Evolutionary conservation across 1,140 invertebrate species (phyloP).

Genomic region (Drosophila erecta): DNA sequence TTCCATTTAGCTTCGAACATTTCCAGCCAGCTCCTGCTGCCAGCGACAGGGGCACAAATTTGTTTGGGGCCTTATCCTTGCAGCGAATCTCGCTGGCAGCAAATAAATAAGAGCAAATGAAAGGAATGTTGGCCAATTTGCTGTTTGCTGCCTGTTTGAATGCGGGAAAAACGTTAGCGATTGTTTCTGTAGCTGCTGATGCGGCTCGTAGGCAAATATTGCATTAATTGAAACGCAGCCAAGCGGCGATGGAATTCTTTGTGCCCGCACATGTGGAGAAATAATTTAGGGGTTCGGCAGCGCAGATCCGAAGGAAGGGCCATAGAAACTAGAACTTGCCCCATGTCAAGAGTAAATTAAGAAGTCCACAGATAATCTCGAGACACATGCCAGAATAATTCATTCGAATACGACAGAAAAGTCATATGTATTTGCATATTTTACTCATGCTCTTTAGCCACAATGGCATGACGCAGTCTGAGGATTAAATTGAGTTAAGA

Average conservation of each 20-base stretch:
- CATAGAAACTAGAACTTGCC: neutral
- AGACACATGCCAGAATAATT: slow-evolving; percentile 10
- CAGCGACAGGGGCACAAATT: slow-evolving; percentile 32
- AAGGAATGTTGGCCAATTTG: slow-evolving; percentile 67
- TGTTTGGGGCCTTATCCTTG: slow-evolving; percentile 39
- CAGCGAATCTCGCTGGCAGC: slow-evolving; percentile 18
- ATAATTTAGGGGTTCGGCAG: neutral
- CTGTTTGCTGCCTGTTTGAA: slow-evolving; percentile 48
- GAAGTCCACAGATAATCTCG: slow-evolving; percentile 20
- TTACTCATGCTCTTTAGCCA: slow-evolving; percentile 8
- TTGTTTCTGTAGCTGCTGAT: slow-evolving; percentile 39
- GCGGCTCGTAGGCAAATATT: slow-evolving; percentile 57
- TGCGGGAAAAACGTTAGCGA: slow-evolving; percentile 48
- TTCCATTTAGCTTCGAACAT: slow-evolving; percentile 73
- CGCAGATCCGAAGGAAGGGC: neutral
- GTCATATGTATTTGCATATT: slow-evolving; percentile 24
- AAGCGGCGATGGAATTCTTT: slow-evolving; percentile 44
- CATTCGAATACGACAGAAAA: slow-evolving; percentile 10
- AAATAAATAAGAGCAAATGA: slow-evolving; percentile 42
- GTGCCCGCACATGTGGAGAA: slow-evolving; percentile 2
- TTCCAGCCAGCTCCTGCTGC: slow-evolving; percentile 49
- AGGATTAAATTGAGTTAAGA: slow-evolving; percentile 25
- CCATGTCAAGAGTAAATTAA: slow-evolving; percentile 35
- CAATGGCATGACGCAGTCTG: neutral
- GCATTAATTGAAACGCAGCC: slow-evolving; percentile 72